These are phyloP conservation scores for Laspeyria flexula DNA, from an alignment of 2,888 invertebrate genomes.

Conservation along the genomic window DNA sequence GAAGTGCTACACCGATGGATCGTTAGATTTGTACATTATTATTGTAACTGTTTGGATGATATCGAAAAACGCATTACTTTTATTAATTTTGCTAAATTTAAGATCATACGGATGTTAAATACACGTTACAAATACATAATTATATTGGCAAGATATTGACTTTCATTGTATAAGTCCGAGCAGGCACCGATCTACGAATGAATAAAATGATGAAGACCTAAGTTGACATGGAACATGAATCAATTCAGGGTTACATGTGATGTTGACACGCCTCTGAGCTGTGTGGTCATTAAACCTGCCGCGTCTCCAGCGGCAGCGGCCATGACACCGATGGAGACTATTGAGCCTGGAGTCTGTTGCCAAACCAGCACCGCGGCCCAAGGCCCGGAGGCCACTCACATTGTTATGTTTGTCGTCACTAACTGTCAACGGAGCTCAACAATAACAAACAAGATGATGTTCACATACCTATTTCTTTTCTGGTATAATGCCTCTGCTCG, in stretches of 20 bases:
- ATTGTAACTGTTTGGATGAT: conserved; percentile 1
- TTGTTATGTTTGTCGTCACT: conserved; percentile 7
- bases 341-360: neutral
- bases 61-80: neutral
- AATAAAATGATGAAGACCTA: too few relatives aligned
- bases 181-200: too few relatives aligned
- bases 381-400: conserved; percentile 1
- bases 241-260: neutral
- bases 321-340: neutral
- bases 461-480: conserved; percentile 80
- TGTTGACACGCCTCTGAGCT: conserved; percentile 1
- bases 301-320: neutral
- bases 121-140: too few relatives aligned
- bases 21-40: neutral
- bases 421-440: conserved; percentile 22
- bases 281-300: conserved; percentile 4
- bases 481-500: conserved; percentile 71
- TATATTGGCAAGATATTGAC: too few relatives aligned
- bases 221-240: too few relatives aligned
- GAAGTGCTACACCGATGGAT: neutral
- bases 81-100: neutral
- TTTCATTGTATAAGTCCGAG: too few relatives aligned
- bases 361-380: neutral
- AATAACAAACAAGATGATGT: conserved; percentile 39
- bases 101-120: too few relatives aligned